phyloP scores from a whole-genome alignment of 2,113 vertebrate genomes.

The Elgaria multicarinata region DNA sequence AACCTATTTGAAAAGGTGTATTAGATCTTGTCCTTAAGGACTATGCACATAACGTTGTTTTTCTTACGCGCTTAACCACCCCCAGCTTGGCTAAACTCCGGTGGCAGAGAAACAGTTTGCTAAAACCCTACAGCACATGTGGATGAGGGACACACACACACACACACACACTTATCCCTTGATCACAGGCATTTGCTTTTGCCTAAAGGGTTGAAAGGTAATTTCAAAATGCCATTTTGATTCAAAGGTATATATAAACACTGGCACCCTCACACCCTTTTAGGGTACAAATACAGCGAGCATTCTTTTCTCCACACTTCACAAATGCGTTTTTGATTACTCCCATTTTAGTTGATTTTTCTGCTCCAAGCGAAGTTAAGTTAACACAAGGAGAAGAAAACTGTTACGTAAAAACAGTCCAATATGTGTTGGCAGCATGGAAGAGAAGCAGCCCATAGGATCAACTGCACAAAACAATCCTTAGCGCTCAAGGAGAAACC shows the following conservation, averaged over 20 bases:
- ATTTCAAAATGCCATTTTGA: constrained; percentile 7
- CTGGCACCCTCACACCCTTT: neutral
- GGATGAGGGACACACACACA: neutral
- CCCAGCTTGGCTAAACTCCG: neutral
- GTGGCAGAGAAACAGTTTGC: neutral
- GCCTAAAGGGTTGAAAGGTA: constrained; percentile 22
- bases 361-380: fast-evolving
- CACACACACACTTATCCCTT: neutral
- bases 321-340: fast-evolving
- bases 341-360: fast-evolving
- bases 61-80: neutral
- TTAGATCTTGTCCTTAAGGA: neutral
- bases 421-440: neutral
- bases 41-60: neutral
- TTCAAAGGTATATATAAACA: neutral
- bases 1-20: constrained; percentile 27
- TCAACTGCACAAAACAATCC: constrained; percentile 16
- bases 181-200: constrained; percentile 31
- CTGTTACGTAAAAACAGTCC: neutral
- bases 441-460: constrained; percentile 28
- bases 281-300: fast-evolving
- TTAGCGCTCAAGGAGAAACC: constrained; percentile 38
- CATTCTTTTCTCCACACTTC: fast-evolving
- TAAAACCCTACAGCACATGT: constrained; percentile 21
- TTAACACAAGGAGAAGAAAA: neutral